Evolutionary conservation across 2,888 invertebrate species (phyloP), one percentile per base, ranked within the genome.

Genomic region (Osmoderma eremita): DNA sequence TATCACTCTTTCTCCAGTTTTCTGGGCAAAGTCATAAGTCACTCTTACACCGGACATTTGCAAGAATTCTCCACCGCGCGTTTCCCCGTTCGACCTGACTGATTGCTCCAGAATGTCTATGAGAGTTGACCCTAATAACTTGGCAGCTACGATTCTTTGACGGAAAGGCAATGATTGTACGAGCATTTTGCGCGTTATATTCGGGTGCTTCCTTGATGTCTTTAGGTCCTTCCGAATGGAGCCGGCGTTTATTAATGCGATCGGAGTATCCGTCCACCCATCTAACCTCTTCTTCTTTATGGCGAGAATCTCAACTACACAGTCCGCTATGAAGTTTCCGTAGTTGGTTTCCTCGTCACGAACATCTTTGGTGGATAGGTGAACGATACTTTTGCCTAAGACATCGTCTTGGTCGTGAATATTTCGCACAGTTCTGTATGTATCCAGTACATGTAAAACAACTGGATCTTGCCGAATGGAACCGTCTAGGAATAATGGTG

Each of bases 1-100:
- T 0, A 84, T 78, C 0, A 95, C 91, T 73, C 94, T 86, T 0
- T 84, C 81, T 1, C 91, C 90, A 0, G 85, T 79, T 0, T 87
- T 86, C 70, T 85, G 84, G 0, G 81, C 80, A 17, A 91, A 80
- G 80, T 96, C 88, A 75, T 91, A 94, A 1, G 84, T 83, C 0
- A 94, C 90, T 17, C 58, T 24, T 10, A 92, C 72, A 0, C 95
- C 95, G 13, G 96, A 94, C 65, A 91, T 83, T 83, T 97, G 96
- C 3, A 96, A 83, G 77, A 95, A 96, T 71, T 89, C 90, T 0
- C 95, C 95, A 13, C 67, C 68, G 0, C 80, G 81, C 2, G 81
- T 81, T 67, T 80, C 80, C 0, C 82, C 82, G 42, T 80, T 76
- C 36, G 78, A 75, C 51, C 81, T 74, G 8, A 77, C 76, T 6